A percentile compares a stretch with the other conserved stretches of the same genome.
Conservation (phyloP, 2,113 vertebrate genomes). For the Saccopteryx leptura region DNA sequence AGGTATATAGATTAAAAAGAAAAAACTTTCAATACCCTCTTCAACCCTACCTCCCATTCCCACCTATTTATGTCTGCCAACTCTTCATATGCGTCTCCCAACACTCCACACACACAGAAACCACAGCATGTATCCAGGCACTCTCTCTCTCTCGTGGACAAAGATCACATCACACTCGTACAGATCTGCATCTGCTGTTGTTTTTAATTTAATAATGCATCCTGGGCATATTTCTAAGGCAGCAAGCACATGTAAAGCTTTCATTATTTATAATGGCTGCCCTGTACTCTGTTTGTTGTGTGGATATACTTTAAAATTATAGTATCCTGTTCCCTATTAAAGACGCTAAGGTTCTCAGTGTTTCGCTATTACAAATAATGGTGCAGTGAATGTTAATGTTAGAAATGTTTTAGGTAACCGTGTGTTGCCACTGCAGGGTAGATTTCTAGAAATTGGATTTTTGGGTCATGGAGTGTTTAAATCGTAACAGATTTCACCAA, state of each 20-base stretch:
- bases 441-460: constrained; percentile 44
- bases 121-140: neutral
- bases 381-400: neutral
- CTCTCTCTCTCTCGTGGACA: neutral
- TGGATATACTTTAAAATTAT: neutral
- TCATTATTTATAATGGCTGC: neutral
- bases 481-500: neutral
- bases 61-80: neutral
- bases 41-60: neutral
- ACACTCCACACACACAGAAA: neutral
- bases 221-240: constrained; percentile 13
- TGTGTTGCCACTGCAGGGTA: neutral
- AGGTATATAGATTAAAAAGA: neutral
- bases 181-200: neutral
- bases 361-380: neutral
- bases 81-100: neutral
- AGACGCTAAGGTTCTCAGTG: neutral
- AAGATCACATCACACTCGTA: neutral
- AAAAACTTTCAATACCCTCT: neutral
- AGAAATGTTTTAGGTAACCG: constrained; percentile 5
- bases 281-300: neutral
- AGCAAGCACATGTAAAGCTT: neutral
- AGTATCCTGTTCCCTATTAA: neutral
- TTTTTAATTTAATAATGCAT: neutral
- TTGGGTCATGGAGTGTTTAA: neutral